phyloP scores from a whole-genome alignment of 2,888 invertebrate genomes.

The Eristalis tenax region DNA sequence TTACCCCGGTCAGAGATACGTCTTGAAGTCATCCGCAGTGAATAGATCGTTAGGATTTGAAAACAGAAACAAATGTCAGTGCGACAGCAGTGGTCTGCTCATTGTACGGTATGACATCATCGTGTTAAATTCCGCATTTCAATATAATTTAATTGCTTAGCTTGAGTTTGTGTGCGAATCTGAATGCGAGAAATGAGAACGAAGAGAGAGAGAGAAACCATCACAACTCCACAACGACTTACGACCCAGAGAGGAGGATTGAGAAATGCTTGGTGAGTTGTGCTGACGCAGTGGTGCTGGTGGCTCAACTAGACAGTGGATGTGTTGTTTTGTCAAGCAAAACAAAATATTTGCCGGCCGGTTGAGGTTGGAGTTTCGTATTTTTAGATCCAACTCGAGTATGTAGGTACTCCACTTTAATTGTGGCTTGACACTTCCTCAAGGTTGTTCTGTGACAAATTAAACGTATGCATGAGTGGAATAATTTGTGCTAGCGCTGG shows the following conservation, averaged over 20 bases:
- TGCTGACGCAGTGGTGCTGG: not conserved
- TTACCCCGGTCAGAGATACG: slow-evolving; percentile 17
- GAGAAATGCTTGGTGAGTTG: not conserved
- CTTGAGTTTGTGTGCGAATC: slow-evolving; percentile 46
- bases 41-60: slow-evolving; percentile 28
- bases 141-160: slow-evolving; percentile 44
- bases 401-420: not conserved
- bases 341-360: slow-evolving; percentile 9
- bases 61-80: slow-evolving; percentile 26
- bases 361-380: slow-evolving; percentile 1
- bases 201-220: not conserved
- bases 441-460: slow-evolving; percentile 50
- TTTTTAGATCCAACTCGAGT: slow-evolving; percentile 11
- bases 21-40: not conserved
- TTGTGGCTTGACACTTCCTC: slow-evolving; percentile 25
- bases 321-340: not conserved
- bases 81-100: slow-evolving; percentile 18
- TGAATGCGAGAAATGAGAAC: slow-evolving; percentile 47
- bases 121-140: slow-evolving; percentile 53
- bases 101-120: slow-evolving; percentile 54
- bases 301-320: not conserved
- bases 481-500: slow-evolving; percentile 31
- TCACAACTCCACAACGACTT: not conserved
- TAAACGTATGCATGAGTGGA: slow-evolving; percentile 33
- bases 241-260: slow-evolving; percentile 10